Evolutionary conservation across 2,113 vertebrate genomes (phyloP).

Genomic region (Oxyruncus cristatus): DNA sequence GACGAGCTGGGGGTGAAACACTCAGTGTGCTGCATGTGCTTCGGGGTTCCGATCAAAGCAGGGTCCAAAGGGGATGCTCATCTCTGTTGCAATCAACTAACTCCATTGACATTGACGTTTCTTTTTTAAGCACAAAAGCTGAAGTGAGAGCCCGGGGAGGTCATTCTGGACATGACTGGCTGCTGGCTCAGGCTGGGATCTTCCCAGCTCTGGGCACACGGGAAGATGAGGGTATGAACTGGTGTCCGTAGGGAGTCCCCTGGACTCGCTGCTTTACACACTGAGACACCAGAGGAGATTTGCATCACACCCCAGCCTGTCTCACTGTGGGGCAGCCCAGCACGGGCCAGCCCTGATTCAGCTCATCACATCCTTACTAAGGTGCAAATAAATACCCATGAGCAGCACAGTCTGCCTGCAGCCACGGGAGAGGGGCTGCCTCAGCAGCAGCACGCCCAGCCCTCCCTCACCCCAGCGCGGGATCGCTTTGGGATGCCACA

Average conservation of each 20-base stretch:
- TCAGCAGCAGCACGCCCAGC: background rate
- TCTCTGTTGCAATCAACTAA: background rate
- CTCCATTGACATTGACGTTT: rapidly evolving
- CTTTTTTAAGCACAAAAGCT: background rate
- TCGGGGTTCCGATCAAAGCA: background rate
- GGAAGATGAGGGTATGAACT: background rate
- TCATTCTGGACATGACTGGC: background rate
- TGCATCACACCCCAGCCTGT: background rate
- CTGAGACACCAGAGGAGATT: background rate
- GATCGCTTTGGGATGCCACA: background rate
- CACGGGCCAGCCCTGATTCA: rapidly evolving
- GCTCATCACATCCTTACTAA: background rate
- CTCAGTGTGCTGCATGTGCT: background rate
- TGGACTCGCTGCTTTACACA: rapidly evolving
- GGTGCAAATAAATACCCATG: rapidly evolving
- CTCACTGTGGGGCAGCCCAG: rapidly evolving
- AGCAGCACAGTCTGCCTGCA: background rate
- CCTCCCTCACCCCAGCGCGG: background rate
- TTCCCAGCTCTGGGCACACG: background rate
- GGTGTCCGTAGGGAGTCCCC: rapidly evolving
- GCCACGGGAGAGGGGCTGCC: rapidly evolving
- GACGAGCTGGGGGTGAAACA: background rate
- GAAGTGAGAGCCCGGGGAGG: rapidly evolving
- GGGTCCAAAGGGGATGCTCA: background rate
- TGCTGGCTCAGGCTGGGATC: background rate